Evolutionary conservation across 2,888 invertebrate genomes (phyloP), one percentile per base, ranked within the genome.

Genomic region (Tyria jacobaeae): DNA sequence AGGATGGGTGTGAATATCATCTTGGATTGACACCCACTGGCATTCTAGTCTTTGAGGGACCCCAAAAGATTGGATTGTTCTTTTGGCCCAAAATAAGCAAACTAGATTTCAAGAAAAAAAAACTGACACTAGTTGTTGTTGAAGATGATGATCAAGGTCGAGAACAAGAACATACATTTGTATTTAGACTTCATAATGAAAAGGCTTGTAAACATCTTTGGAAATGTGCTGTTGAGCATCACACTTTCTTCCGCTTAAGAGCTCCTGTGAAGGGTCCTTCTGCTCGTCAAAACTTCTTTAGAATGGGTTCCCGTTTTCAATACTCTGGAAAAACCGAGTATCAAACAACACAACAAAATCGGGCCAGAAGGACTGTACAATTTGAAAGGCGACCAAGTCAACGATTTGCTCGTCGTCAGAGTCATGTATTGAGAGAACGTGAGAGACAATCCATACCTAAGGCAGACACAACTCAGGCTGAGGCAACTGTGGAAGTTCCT

Each of bases 201-300:
- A 99, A 99, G 89, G 99, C 99, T 1, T 99, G 99, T 88, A 99
- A 99, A 89, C 99, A 99, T 92, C 94, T 99, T 71, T 99, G 99
- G 99, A 99, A 99, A 91, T 99, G 99, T 94, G 99, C 99, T 31
- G 98, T 99, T 0, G 99, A 99, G 90, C 99, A 99, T 94, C 99
- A 99, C 94, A 98, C 99, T 1, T 99, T 99, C 95, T 99, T 99
- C 95, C 96, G 99, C 70, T 94, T 99, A 59, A 96, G 98, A 72
- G 97, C 97, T 39, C 97, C 98, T 0, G 97, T 97, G 0, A 98
- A 98, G 88, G 97, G 97, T 1, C 97, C 97, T 3, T 97, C 97
- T 34, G 97, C 97, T 0, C 95, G 98, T 25, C 99, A 99, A 87
- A 99, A 98, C 92, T 99, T 99, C 94, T 99, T 99, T 93, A 95